Base-by-base conservation (phyloP, 2,888 invertebrate genomes). In the Biston stratarius region DNA sequence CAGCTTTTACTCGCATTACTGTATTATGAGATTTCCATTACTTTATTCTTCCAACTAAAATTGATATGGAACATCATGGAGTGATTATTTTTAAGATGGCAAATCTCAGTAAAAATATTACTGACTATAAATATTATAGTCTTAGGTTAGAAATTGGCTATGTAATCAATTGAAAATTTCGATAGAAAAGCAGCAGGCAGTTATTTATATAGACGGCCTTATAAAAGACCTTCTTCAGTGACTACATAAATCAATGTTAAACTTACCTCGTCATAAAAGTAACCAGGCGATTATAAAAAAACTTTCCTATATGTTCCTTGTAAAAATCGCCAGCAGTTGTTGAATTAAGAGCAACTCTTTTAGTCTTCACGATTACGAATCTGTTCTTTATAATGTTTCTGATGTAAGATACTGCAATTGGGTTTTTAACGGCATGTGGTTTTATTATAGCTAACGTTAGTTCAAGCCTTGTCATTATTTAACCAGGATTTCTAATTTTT, bases 381-480 rank as follows among this genome's bases (percentile, higher is more conserved):
- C 96, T 95, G 76, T 95, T 94, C 71, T 94, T 88, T 72, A 98
- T 96, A 74, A 96, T 84, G 67, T 96, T 90, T 79, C 96, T 95
- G 57, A 98, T 96, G 82, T 95, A 95, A 83, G 95, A 91, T 12
- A 97, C 85, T 6, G 96, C 96, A 70, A 96, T 93, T 0, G 97
- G 97, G 84, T 97, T 96, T 82, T 96, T 96, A 1, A 97, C 94
- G 45, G 97, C 95, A 83, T 98, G 98, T 6, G 98, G 98, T 85
- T 98, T 98, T 67, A 98, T 94, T 74, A 98, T 95, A 5, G 98
- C 98, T 74, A 98, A 91, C 33, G 98, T 98, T 78, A 98, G 89
- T 90, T 98, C 94, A 78, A 96, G 83, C 81, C 87, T 92, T 67
- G 85, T 84, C 93, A 92, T 93, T 71, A 51, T 82, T 53, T 52